Evolutionary conservation across 2,888 invertebrate genomes (phyloP).

Genomic region (Exocentrus adspersus): DNA sequence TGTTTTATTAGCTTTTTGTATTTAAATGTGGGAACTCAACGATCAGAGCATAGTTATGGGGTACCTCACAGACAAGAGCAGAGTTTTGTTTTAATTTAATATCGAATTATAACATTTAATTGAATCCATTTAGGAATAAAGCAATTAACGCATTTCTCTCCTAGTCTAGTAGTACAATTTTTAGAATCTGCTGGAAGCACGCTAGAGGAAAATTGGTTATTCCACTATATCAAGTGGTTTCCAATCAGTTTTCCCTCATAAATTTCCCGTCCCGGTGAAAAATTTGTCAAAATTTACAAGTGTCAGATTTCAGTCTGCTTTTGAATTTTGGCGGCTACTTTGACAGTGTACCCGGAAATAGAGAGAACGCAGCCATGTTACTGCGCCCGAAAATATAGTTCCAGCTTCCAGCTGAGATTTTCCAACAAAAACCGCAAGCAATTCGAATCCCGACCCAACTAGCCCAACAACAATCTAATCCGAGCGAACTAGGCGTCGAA

Average conservation of each 20-base stretch:
- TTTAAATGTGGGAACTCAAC: no score
- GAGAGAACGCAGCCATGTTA: constrained; percentile 43
- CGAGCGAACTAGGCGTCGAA: background rate
- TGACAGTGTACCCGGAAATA: constrained; percentile 48
- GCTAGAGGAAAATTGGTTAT: no score
- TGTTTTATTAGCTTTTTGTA: no score
- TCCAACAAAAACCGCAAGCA: background rate
- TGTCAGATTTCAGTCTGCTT: constrained; percentile 38
- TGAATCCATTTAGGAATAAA: no score
- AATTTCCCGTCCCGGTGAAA: constrained; percentile 9
- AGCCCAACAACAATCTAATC: background rate
- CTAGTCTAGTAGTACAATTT: no score
- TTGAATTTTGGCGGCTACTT: constrained; percentile 48
- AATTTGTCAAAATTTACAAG: constrained; percentile 44
- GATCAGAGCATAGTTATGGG: no score
- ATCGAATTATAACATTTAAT: no score
- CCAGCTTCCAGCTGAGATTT: constrained; percentile 14
- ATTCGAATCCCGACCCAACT: background rate
- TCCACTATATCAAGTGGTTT: constrained; percentile 12
- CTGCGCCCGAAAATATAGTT: constrained; percentile 44
- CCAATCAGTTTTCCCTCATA: constrained; percentile 7
- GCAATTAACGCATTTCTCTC: no score
- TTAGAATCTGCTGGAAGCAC: no score
- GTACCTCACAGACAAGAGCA: no score
- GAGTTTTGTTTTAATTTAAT: no score